Base-by-base conservation (phyloP, 2,888 invertebrate genomes). In the Saturnia japonica region DNA sequence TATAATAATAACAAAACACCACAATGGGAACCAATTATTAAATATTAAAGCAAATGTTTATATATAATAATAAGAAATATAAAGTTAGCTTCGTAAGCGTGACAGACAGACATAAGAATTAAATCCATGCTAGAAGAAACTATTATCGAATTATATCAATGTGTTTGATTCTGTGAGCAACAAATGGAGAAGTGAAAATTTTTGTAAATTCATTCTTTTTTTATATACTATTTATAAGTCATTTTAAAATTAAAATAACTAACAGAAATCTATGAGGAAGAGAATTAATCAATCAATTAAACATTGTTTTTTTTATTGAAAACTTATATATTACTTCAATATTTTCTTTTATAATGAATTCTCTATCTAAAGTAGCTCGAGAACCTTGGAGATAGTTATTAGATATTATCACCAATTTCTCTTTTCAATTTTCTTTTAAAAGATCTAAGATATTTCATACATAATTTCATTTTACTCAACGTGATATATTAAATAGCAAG, bases 11-110 rank as follows among this genome's bases (percentile, higher is more conserved):
- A 62, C n/a, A 64, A 64, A 64, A 64, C 64, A 64, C 64, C 40
- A 64, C 64, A 64, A 64, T 64, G 64, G 64, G 64, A 64, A 64
- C 40, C 64, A 64, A 64, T 64, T 64, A 64, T 64, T 64, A 64
- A 64, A 64, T 64, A 40, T 40, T 64, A 40, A 64, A 64, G 19
- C 40, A 34, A 64, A 64, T 19, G 40, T 64, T 40, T 22, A 64
- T 64, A 64, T n/a, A n/a, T n/a, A n/a, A n/a, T 40, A 34, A 40
- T 64, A 40, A 40, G 34, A 40, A 64, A 9, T 64, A 64, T 64
- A 19, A 40, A 64, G 40, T 64, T 64, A 64, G 64, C 40, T 64
- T 64, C 40, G 64, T 64, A 64, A 64, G 64, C 64, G n/a, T 40
- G 64, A 64, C 64, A 64, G 34, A 64, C 40, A 40, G 19, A 22